Percentiles rank a stretch among this genome's conserved stretches.
These are phyloP conservation scores for Lottia scabra DNA, from an alignment of 2,888 invertebrate genomes.

Conservation along the genomic window DNA sequence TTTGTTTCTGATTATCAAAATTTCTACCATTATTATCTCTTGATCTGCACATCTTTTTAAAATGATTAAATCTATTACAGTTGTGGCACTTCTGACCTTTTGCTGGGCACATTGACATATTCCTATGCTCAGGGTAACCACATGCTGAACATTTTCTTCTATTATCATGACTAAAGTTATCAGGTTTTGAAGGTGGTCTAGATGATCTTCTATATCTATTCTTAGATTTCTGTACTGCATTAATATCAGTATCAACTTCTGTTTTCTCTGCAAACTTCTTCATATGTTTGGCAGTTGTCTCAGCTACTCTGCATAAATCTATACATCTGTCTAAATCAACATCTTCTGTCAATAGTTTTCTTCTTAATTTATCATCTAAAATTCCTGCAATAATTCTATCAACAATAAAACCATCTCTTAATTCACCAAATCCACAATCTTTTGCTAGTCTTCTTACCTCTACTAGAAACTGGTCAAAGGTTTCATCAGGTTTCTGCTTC, in stretches of 20 bases:
- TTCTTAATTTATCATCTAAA: neutral
- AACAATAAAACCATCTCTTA: slow-evolving; percentile 16
- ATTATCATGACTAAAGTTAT: neutral
- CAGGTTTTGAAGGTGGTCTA: neutral
- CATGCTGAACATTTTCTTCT: neutral
- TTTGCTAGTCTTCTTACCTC: slow-evolving; percentile 3
- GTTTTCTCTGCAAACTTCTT: neutral
- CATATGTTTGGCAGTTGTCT: neutral
- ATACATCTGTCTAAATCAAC: slow-evolving; percentile 5
- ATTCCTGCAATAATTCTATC: slow-evolving; percentile 12
- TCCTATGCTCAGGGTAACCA: neutral
- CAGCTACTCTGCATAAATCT: neutral
- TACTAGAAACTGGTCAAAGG: slow-evolving; percentile 6
- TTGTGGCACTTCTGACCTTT: neutral
- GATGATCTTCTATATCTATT: neutral
- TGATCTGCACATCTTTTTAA: neutral
- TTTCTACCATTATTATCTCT: neutral
- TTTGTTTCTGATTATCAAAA: neutral
- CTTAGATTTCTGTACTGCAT: neutral
- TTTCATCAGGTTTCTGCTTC: slow-evolving; percentile 11
- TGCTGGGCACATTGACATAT: neutral
- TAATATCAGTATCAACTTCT: neutral
- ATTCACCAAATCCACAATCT: slow-evolving; percentile 13
- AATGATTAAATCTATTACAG: neutral
- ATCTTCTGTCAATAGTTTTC: slow-evolving; percentile 1